These are phyloP conservation scores for Geophilus truncorum DNA, from an alignment of 2,888 invertebrate species.

Conservation along the genomic window DNA sequence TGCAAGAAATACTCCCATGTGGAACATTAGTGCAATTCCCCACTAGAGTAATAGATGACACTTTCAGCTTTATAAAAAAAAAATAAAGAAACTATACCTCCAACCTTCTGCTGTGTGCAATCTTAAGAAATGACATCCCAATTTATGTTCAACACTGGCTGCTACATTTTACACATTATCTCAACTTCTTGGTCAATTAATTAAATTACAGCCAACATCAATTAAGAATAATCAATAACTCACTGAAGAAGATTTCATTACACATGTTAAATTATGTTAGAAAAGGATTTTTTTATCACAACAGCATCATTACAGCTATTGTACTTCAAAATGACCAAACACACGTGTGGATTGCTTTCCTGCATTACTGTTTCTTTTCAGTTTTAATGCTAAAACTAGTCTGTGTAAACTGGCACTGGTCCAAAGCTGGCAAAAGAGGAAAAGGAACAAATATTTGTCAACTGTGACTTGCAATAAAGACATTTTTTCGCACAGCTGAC, in stretches of 20 bases:
- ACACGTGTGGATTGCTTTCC: not conserved
- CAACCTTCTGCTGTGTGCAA: not conserved
- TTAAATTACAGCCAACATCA: not conserved
- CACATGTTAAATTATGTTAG: not conserved
- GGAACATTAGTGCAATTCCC: not conserved
- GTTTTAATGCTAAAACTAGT: not conserved
- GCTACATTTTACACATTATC: not conserved
- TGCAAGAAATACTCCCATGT: not conserved
- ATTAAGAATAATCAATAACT: not conserved
- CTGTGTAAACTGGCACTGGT: not conserved
- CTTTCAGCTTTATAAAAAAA: not conserved
- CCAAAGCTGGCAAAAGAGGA: not conserved
- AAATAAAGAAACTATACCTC: not conserved
- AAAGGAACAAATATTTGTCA: constrained; percentile 18
- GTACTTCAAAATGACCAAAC: too few relatives aligned
- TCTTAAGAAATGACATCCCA: constrained; percentile 11
- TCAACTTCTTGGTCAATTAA: not conserved
- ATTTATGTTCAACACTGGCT: not conserved
- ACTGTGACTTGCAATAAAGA: not conserved
- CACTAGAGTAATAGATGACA: not conserved
- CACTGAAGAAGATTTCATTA: not conserved
- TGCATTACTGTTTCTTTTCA: not conserved
- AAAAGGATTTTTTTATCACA: not conserved
- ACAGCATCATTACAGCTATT: too few relatives aligned
- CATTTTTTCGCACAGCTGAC: not conserved